A percentile compares a stretch with the other conserved stretches of the same genome.
Conservation (phyloP, 2,113 vertebrate genomes). For the Campylomormyrus numenius region DNA sequence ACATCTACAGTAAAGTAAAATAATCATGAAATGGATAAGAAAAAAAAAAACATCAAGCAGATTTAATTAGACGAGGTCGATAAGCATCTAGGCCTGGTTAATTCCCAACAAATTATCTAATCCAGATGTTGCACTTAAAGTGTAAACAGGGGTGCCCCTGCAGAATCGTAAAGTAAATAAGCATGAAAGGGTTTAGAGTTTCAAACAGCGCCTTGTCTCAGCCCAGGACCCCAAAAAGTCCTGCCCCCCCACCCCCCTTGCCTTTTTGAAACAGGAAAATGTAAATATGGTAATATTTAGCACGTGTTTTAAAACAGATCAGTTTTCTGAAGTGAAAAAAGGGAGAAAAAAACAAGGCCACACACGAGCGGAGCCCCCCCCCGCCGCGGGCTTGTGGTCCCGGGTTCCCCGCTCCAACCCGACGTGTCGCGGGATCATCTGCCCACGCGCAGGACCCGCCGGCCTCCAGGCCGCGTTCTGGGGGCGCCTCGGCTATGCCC, state of each 20-base stretch:
- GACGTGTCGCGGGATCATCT: slow-evolving; percentile 47
- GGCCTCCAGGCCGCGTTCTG: slow-evolving; percentile 40
- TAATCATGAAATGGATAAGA: slow-evolving; percentile 27
- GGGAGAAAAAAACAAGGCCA: slow-evolving; percentile 59
- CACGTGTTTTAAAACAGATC: slow-evolving; percentile 77
- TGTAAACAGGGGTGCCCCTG: slow-evolving; percentile 80
- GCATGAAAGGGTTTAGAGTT: slow-evolving; percentile 82
- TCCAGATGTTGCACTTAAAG: slow-evolving; percentile 87
- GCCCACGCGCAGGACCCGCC: slow-evolving; percentile 53
- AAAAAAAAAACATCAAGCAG: slow-evolving; percentile 53
- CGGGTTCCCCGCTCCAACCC: slow-evolving; percentile 45
- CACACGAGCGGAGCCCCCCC: slow-evolving; percentile 57
- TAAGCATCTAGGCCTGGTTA: slow-evolving; percentile 76
- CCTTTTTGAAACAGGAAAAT: slow-evolving; percentile 75
- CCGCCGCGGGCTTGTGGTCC: slow-evolving; percentile 50
- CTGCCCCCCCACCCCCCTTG: slow-evolving; percentile 44
- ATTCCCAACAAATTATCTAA: slow-evolving; percentile 98
- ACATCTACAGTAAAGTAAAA: slow-evolving; percentile 36
- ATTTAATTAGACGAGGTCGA: slow-evolving; percentile 73
- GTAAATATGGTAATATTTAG: slow-evolving; percentile 80
- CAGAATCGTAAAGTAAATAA: slow-evolving; percentile 96
- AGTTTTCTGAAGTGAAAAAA: slow-evolving; percentile 59
- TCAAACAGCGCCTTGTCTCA: slow-evolving; percentile 71
- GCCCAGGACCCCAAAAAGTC: slow-evolving; percentile 54
- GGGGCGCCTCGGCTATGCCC: slow-evolving; percentile 25